Percentiles rank a stretch among this genome's conserved stretches.
Conservation (phyloP, 2,888 invertebrate species). For the Chrysolina americana region DNA sequence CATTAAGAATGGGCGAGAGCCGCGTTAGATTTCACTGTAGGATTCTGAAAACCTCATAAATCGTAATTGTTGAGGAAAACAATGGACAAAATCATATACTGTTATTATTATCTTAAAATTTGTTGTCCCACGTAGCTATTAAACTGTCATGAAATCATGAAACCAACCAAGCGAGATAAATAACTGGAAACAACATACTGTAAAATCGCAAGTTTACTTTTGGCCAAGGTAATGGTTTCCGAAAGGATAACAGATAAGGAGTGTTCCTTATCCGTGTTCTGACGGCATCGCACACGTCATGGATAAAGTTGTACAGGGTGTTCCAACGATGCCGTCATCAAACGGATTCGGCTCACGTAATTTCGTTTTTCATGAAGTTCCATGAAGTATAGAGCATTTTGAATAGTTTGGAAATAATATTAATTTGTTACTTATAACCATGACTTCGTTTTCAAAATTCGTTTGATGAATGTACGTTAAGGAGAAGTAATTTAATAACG, state of each 20-base stretch:
- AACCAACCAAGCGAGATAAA: slow-evolving; percentile 16
- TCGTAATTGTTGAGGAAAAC: background rate
- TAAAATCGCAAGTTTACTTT: background rate
- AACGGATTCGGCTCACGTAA: no score
- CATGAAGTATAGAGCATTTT: no score
- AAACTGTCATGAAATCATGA: slow-evolving; percentile 11
- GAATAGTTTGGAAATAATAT: no score
- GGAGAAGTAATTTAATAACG: background rate
- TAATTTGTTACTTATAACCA: no score
- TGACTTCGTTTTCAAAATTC: no score
- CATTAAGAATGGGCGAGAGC: no score
- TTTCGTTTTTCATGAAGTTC: no score
- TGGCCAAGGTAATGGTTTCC: slow-evolving; percentile 13
- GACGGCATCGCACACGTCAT: background rate
- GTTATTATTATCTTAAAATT: background rate
- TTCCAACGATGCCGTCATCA: background rate
- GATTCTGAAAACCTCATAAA: slow-evolving; percentile 5
- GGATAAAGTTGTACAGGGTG: background rate
- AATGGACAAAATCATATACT: background rate
- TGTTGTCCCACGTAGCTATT: slow-evolving; percentile 17
- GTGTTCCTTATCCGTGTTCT: background rate
- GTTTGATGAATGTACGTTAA: no score
- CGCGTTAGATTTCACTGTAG: background rate
- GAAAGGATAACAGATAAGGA: background rate
- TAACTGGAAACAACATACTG: slow-evolving; percentile 1